Base-by-base conservation (phyloP, 2,113 vertebrate species). In the Nipponia nippon region DNA sequence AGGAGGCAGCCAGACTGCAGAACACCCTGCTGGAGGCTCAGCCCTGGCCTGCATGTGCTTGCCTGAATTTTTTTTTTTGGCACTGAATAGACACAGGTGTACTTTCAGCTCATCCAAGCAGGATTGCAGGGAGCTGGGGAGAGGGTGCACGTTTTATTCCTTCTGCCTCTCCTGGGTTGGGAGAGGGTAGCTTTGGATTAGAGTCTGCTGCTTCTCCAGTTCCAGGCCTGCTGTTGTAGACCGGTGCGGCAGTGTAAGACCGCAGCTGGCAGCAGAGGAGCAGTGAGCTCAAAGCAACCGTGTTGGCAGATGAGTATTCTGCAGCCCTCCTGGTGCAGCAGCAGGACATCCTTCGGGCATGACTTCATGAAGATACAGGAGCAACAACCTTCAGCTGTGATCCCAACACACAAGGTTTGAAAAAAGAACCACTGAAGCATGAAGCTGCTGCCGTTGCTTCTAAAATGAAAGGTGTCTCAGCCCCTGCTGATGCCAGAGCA, bases 201-300 rank as follows among this genome's bases (percentile, higher is more conserved):
- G 65, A 53, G 13, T 9, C 32, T 34, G 47, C 66, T 61, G 25
- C 44, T 36, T 17, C 19, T 66, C 70, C 34, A 0, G 0, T 36
- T 47, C 27, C 26, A 75, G 50, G 44, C 44, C 44, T 44, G 47
- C 14, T 58, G 23, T 0, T 73, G 27, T 34, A 83, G 59, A 30
- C n/a, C 63, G 55, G 19, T 0, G 0, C 2, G 9, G 44, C 2
- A 3, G 18, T 56, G 10, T 5, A 13, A 47, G 38, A 49, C 10
- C 49, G 22, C 16, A 59, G 18, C 67, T n/a, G 38, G 53, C 73
- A 77, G 63, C 44, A 16, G 40, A 65, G 26, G 11, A 86, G 23
- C 52, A 59, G 58, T 6, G 19, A 80, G 70, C 27, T 40, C 42
- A 52, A 55, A 72, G 58, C 16, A 76, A 76, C 34, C 42, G 29